phyloP scores from a whole-genome alignment of 2,888 invertebrate species.

The Muschampia plurimacula region DNA sequence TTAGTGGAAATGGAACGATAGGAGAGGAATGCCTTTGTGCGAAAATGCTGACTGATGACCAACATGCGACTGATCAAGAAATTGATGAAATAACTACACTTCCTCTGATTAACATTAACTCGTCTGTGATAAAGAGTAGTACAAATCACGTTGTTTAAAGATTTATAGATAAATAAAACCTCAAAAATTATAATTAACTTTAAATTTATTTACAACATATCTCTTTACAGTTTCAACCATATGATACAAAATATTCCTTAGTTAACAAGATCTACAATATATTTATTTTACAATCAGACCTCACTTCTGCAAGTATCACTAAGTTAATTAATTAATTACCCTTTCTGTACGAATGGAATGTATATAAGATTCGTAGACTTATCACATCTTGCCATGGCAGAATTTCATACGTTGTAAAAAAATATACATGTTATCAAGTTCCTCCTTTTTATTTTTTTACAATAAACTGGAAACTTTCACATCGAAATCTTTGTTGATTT shows the following conservation, averaged over 20 bases:
- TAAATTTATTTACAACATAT: slow-evolving; percentile 84
- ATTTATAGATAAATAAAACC: slow-evolving; percentile 48
- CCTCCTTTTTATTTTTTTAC: background rate
- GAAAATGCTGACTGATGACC: slow-evolving; percentile 70
- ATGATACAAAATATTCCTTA: slow-evolving; percentile 84
- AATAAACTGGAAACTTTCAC: slow-evolving; percentile 19
- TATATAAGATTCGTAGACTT: slow-evolving; percentile 63
- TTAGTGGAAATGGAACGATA: slow-evolving; percentile 68
- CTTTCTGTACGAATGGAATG: slow-evolving; percentile 67
- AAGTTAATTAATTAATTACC: slow-evolving; percentile 54
- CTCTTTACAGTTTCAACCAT: slow-evolving; percentile 84
- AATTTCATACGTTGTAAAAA: slow-evolving; percentile 57
- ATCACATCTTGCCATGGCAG: slow-evolving; percentile 80
- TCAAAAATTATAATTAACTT: slow-evolving; percentile 68
- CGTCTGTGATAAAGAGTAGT: slow-evolving; percentile 41
- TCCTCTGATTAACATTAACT: slow-evolving; percentile 50
- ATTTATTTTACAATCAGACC: slow-evolving; percentile 82
- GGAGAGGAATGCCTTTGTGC: slow-evolving; percentile 76
- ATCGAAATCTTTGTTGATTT: slow-evolving; percentile 34
- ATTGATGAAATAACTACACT: slow-evolving; percentile 76
- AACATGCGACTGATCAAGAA: slow-evolving; percentile 66
- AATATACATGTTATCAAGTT: slow-evolving; percentile 49
- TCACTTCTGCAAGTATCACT: slow-evolving; percentile 71
- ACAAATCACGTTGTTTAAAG: slow-evolving; percentile 19
- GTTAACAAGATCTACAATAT: slow-evolving; percentile 77